Conservation (phyloP, 2,888 invertebrate genomes). For the Caenorhabditis sulstoni region DNA sequence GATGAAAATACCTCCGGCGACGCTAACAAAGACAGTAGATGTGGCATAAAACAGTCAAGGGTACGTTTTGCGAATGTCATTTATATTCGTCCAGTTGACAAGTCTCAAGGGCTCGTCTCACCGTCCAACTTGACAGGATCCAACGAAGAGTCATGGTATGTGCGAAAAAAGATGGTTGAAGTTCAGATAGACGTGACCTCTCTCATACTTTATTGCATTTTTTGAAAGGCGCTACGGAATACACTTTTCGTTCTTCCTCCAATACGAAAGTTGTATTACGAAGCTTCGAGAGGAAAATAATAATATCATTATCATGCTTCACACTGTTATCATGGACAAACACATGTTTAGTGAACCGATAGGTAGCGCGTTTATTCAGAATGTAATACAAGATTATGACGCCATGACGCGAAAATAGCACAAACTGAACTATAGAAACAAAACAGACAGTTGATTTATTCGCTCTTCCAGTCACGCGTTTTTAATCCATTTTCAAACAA, state of each 20-base stretch:
- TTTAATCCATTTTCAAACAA: no score
- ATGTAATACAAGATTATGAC: conserved; percentile 15
- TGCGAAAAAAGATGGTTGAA: conserved; percentile 13
- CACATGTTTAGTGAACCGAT: conserved; percentile 30
- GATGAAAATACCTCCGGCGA: no score
- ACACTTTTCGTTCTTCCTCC: conserved; percentile 20
- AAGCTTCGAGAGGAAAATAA: not conserved
- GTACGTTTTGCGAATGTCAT: conserved; percentile 26
- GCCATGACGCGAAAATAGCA: no score
- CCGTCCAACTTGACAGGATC: conserved; percentile 17
- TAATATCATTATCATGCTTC: conserved; percentile 8
- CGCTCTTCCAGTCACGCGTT: no score
- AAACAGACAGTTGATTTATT: no score
- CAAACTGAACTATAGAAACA: no score
- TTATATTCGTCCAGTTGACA: conserved; percentile 42
- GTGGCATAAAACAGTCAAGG: not conserved
- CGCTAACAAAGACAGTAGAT: not conserved
- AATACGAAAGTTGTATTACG: not conserved
- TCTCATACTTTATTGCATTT: conserved; percentile 52
- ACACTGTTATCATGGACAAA: conserved; percentile 47
- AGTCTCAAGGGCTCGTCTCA: conserved; percentile 5
- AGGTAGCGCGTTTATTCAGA: conserved; percentile 28
- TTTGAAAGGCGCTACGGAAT: conserved; percentile 39
- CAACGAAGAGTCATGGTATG: conserved; percentile 12
- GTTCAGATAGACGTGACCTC: conserved; percentile 39